phyloP scores from a whole-genome alignment of 53 echinoderm and acorn worm genomes.

The Paelopatides confundens region DNA sequence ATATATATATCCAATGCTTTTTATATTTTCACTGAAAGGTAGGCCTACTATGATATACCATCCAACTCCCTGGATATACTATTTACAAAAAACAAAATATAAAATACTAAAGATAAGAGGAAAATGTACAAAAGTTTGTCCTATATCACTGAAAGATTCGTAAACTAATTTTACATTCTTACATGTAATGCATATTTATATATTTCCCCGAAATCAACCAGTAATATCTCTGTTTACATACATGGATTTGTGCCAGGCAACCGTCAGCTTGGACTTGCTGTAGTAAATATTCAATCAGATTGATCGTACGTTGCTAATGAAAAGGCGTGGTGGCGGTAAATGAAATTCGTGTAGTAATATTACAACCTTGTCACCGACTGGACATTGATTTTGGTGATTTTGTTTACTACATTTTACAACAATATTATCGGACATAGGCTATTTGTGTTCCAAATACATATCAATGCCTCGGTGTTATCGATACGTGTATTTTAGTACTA shows the following conservation, averaged over 20 bases:
- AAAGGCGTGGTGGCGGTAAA: background rate
- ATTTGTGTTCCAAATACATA: too few relatives aligned
- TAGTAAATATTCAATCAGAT: background rate
- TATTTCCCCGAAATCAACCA: background rate
- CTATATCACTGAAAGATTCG: background rate
- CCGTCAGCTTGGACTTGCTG: background rate
- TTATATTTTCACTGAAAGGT: background rate
- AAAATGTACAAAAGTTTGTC: background rate
- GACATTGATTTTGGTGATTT: background rate
- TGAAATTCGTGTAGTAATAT: background rate
- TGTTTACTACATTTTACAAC: too few relatives aligned
- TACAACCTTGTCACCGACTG: background rate
- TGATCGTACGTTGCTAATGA: background rate
- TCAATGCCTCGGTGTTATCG: too few relatives aligned
- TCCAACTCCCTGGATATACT: too few relatives aligned
- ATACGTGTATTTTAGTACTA: too few relatives aligned
- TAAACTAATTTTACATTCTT: background rate
- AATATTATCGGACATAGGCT: too few relatives aligned
- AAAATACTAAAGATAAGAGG: background rate
- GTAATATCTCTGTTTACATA: background rate
- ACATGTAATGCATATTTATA: constrained; percentile 18
- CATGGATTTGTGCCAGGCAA: background rate
- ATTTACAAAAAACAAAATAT: too few relatives aligned
- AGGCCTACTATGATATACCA: too few relatives aligned
- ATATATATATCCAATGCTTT: background rate